Conservation (phyloP, 2,113 vertebrate species). For the Platysteira castanea region DNA sequence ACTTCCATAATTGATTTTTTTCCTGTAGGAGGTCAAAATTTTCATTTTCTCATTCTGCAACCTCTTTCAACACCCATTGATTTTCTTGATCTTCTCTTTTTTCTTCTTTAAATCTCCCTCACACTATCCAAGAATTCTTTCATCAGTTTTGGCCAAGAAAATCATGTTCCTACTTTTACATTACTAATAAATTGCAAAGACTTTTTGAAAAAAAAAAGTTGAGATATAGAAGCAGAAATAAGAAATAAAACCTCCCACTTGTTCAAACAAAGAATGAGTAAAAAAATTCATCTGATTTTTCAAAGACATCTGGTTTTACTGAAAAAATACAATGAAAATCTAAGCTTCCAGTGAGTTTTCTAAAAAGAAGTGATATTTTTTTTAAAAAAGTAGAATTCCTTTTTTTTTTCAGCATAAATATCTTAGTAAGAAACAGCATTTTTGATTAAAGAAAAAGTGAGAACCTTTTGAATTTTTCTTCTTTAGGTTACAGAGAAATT, state of each 20-base stretch:
- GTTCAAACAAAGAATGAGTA: neutral
- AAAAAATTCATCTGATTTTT: neutral
- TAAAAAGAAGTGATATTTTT: too few relatives aligned
- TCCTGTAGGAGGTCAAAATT: neutral
- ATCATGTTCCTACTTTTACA: neutral
- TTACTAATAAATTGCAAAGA: neutral
- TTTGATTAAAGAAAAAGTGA: neutral
- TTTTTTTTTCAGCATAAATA: neutral
- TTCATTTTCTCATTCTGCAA: neutral
- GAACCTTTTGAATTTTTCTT: neutral
- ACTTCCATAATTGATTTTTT: neutral
- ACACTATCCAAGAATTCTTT: neutral
- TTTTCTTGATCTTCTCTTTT: neutral
- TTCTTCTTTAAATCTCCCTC: neutral
- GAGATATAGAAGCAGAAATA: neutral
- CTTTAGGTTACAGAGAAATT: neutral
- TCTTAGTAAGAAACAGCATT: neutral
- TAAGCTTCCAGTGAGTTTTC: neutral
- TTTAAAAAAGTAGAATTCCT: rapidly evolving
- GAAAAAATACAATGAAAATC: neutral
- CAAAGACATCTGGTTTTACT: neutral
- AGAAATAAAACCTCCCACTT: rapidly evolving
- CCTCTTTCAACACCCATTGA: neutral
- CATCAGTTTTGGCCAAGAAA: neutral
- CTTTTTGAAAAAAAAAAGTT: neutral